A percentile compares a stretch with the other conserved stretches of the same genome.
Conservation (phyloP, 2,113 vertebrate genomes). For the Turnix velox region DNA sequence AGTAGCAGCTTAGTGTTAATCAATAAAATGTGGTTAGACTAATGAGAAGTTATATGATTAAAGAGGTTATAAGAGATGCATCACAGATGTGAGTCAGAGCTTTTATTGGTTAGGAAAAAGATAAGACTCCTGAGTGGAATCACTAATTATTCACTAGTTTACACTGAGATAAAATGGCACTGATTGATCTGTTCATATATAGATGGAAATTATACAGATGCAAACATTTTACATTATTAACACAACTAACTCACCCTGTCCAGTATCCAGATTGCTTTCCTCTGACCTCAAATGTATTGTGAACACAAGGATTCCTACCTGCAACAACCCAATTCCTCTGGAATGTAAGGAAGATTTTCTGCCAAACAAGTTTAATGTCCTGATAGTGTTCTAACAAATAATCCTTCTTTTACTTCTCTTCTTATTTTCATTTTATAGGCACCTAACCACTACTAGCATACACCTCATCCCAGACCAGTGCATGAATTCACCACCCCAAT, state of each 20-base stretch:
- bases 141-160: background rate
- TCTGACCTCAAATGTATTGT: background rate
- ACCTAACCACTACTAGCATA: background rate
- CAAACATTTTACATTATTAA: background rate
- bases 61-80: background rate
- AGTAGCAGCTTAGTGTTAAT: background rate
- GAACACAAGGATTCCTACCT: background rate
- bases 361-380: background rate
- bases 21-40: background rate
- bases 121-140: background rate
- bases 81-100: background rate
- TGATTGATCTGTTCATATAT: background rate
- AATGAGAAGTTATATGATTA: background rate
- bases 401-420: background rate
- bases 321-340: background rate
- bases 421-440: background rate
- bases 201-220: background rate
- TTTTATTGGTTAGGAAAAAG: background rate
- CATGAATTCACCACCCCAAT: background rate
- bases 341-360: background rate
- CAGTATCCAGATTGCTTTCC: background rate
- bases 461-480: background rate
- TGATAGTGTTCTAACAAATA: background rate
- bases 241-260: background rate
- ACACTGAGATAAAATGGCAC: background rate